These are phyloP conservation scores for Chionis minor DNA, from an alignment of 2,113 vertebrate species.

Conservation along the genomic window DNA sequence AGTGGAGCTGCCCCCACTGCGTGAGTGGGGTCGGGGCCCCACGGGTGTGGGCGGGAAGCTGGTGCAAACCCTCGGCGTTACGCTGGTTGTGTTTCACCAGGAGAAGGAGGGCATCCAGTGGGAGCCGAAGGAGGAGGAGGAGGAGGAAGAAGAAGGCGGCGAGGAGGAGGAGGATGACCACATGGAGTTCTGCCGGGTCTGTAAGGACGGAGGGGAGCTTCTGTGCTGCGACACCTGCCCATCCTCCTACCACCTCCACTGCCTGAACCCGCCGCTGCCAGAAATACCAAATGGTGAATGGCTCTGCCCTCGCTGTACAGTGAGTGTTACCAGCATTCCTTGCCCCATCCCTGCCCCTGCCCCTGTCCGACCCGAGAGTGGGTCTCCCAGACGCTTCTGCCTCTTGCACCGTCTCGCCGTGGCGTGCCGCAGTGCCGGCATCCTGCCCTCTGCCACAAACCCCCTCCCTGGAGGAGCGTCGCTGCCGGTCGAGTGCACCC, in stretches of 20 bases:
- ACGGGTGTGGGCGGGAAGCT: fast-evolving
- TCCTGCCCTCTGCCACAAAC: not conserved
- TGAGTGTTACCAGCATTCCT: constrained; percentile 74
- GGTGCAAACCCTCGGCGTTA: not conserved
- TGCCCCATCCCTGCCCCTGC: not conserved
- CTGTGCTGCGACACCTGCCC: constrained; percentile 67
- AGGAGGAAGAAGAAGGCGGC: constrained; percentile 87
- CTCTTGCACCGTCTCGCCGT: fast-evolving
- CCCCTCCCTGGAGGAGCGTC: fast-evolving
- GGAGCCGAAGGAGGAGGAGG: constrained; percentile 93
- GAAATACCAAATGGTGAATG: constrained; percentile 99
- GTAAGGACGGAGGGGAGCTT: constrained; percentile 87
- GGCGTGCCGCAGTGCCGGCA: fast-evolving
- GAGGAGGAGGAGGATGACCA: constrained; percentile 98
- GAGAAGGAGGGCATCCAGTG: constrained; percentile 99
- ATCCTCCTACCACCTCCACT: constrained; percentile 91
- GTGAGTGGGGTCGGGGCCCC: constrained; percentile 70
- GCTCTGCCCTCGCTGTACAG: constrained; percentile 97
- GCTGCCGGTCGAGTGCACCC: fast-evolving
- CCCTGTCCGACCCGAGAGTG: not conserved
- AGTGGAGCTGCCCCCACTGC: constrained; percentile 98
- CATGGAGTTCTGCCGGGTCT: constrained; percentile 98
- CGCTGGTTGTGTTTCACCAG: constrained; percentile 57
- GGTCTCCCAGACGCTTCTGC: not conserved
- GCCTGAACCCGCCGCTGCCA: constrained; percentile 94